These are phyloP conservation scores for Theocolax elegans DNA, from an alignment of 1,140 invertebrate genomes.

Conservation along the genomic window DNA sequence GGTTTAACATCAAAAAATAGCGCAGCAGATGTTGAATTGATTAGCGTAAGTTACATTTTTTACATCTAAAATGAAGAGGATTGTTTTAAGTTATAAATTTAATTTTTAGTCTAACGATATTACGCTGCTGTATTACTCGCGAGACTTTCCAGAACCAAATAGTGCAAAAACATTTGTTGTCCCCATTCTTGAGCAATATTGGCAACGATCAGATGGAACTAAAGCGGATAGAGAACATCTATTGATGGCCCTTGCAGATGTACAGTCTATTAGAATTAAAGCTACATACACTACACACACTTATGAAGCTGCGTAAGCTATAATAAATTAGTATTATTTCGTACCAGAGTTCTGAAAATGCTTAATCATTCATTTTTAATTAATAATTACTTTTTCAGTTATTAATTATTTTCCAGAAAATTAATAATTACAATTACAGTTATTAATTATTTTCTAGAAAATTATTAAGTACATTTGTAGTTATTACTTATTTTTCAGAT, in stretches of 20 bases:
- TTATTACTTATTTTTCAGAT: too few relatives aligned
- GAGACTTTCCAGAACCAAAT: constrained; percentile 71
- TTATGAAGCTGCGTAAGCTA: constrained; percentile 77
- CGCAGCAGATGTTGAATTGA: constrained; percentile 89
- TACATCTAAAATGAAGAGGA: constrained; percentile 51
- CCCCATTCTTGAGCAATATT: constrained; percentile 81
- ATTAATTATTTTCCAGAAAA: too few relatives aligned
- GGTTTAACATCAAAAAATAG: constrained; percentile 80
- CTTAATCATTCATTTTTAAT: too few relatives aligned
- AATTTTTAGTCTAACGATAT: constrained; percentile 79
- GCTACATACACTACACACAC: constrained; percentile 90
- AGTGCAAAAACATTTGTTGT: constrained; percentile 74
- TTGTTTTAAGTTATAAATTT: constrained; percentile 43
- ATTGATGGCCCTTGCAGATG: constrained; percentile 90
- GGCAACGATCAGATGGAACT: constrained; percentile 86
- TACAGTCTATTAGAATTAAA: constrained; percentile 89
- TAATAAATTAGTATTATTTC: too few relatives aligned
- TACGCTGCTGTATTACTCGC: constrained; percentile 77
- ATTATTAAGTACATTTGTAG: too few relatives aligned
- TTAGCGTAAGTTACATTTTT: constrained; percentile 71
- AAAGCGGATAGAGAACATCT: constrained; percentile 86
- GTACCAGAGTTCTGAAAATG: too few relatives aligned
- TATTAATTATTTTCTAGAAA: too few relatives aligned
- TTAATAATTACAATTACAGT: too few relatives aligned
- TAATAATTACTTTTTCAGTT: too few relatives aligned